Evolutionary conservation across 2,113 vertebrate species (phyloP).

Genomic region (Pandion haliaetus): DNA sequence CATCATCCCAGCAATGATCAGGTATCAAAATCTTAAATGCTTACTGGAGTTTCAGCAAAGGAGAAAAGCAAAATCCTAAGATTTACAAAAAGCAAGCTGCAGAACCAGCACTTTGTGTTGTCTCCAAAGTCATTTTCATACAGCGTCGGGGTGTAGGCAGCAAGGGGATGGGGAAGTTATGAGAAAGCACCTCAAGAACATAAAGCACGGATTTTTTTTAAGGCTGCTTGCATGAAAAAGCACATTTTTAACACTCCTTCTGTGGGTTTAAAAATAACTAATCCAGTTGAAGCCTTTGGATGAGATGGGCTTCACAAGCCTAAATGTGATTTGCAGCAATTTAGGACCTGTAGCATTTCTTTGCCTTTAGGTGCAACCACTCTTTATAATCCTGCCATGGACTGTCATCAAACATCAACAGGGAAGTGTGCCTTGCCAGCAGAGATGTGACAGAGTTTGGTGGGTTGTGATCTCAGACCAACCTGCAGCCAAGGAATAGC

Average conservation of each 20-base stretch:
- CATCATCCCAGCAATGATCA: not conserved
- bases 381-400: conserved; percentile 17
- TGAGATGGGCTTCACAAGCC: conserved; percentile 18
- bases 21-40: not conserved
- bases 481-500: not conserved
- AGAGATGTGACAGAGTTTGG: not conserved
- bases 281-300: conserved; percentile 36
- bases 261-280: conserved; percentile 57
- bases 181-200: conserved; percentile 51
- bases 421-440: not conserved
- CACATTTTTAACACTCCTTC: conserved; percentile 68
- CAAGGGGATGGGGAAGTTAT: conserved; percentile 20
- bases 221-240: conserved; percentile 58
- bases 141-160: conserved; percentile 29
- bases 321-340: conserved; percentile 16
- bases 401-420: not conserved
- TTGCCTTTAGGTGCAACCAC: conserved; percentile 21
- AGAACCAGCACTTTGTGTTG: conserved; percentile 46
- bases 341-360: conserved; percentile 7
- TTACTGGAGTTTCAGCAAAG: not conserved
- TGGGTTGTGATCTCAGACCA: not conserved
- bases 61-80: conserved; percentile 8
- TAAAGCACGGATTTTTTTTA: not conserved
- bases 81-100: conserved; percentile 27
- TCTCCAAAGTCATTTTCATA: conserved; percentile 56